Evolutionary conservation across 2,888 invertebrate genomes (phyloP).

Genomic region (Nymphalis urticae): DNA sequence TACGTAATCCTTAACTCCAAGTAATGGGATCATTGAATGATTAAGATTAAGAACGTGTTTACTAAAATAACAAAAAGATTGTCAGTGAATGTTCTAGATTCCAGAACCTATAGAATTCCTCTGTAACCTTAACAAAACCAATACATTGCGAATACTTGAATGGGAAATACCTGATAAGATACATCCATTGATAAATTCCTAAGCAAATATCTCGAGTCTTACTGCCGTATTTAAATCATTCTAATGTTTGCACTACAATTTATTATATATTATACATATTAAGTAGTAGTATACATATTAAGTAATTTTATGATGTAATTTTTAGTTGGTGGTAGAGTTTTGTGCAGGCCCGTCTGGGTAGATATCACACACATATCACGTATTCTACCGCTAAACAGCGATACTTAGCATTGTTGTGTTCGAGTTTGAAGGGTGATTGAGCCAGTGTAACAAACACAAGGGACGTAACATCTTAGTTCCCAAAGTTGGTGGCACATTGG

Average conservation of each 20-base stretch:
- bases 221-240: neutral
- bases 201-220: slow-evolving; percentile 15
- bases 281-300: neutral
- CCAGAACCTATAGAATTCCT: neutral
- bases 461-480: too few relatives aligned
- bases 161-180: slow-evolving; percentile 21
- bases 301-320: too few relatives aligned
- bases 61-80: neutral
- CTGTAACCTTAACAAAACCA: neutral
- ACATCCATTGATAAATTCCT: slow-evolving; percentile 26
- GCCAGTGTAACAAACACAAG: too few relatives aligned
- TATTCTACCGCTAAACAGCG: too few relatives aligned
- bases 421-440: too few relatives aligned
- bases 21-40: neutral
- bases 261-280: neutral
- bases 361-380: too few relatives aligned
- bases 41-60: neutral
- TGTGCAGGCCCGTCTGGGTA: too few relatives aligned
- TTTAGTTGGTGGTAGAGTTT: too few relatives aligned
- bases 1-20: too few relatives aligned
- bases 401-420: too few relatives aligned
- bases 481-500: too few relatives aligned
- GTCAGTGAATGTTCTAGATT: neutral
- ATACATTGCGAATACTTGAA: slow-evolving; percentile 4
- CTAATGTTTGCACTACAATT: neutral